Evolutionary conservation across 2,888 invertebrate genomes (phyloP).

Genomic region (Orthosia gracilis): DNA sequence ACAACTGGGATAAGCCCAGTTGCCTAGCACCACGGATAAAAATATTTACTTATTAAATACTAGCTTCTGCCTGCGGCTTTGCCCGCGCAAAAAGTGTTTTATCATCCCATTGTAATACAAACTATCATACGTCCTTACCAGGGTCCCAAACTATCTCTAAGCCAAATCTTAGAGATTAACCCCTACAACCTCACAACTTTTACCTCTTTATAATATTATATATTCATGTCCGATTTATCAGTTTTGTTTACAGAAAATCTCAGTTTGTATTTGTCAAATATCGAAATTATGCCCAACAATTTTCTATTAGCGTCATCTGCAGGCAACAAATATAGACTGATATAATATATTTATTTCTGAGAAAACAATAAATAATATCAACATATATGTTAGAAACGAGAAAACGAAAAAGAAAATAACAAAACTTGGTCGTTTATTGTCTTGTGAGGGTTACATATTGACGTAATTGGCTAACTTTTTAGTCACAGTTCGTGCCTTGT

Average conservation of each 20-base stretch:
- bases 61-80: no score
- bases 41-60: not conserved
- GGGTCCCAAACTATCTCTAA: no score
- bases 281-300: slow-evolving; percentile 8
- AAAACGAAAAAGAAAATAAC: slow-evolving; percentile 29
- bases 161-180: no score
- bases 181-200: no score
- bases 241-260: not conserved
- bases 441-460: slow-evolving; percentile 16
- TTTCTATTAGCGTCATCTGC: not conserved
- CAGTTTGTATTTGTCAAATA: not conserved
- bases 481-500: slow-evolving; percentile 34
- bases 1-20: no score
- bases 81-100: no score
- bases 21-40: no score
- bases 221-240: not conserved
- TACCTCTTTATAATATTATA: no score
- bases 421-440: slow-evolving; percentile 49
- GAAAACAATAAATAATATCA: slow-evolving; percentile 34
- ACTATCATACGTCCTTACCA: no score
- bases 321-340: not conserved
- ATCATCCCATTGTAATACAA: no score
- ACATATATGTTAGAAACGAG: slow-evolving; percentile 24
- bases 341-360: slow-evolving; percentile 31
- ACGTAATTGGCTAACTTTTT: slow-evolving; percentile 57